Conservation (phyloP, 23 tunicate genomes). For the Oikopleura albicans region DNA sequence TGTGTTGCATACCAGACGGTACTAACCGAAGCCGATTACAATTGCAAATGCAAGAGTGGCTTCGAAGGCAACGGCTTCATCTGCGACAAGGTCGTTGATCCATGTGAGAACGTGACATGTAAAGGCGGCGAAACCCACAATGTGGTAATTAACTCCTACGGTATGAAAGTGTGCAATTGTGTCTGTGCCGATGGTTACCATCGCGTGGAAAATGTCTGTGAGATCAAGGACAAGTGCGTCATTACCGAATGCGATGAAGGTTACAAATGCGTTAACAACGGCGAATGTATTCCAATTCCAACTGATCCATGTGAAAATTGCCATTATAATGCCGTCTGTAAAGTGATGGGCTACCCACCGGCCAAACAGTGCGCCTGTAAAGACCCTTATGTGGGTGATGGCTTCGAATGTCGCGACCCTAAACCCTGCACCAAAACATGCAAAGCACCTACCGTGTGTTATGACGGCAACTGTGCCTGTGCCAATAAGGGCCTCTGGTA, state of each 20-base stretch:
- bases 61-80: background rate
- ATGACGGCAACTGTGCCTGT: background rate
- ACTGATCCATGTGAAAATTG: background rate
- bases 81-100: background rate
- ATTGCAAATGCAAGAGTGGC: background rate
- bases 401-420: background rate
- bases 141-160: background rate
- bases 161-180: background rate
- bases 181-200: background rate
- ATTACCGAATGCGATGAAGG: background rate
- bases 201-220: background rate
- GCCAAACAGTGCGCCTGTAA: background rate
- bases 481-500: background rate
- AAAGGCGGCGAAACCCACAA: background rate
- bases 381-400: background rate
- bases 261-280: background rate
- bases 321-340: background rate
- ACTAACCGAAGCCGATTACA: background rate
- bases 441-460: background rate
- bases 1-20: background rate
- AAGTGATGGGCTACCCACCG: background rate
- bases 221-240: background rate
- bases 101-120: background rate
- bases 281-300: background rate
- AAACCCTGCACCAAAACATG: background rate